phyloP scores from a whole-genome alignment of 2,888 invertebrate species.

The Xestia c-nigrum region DNA sequence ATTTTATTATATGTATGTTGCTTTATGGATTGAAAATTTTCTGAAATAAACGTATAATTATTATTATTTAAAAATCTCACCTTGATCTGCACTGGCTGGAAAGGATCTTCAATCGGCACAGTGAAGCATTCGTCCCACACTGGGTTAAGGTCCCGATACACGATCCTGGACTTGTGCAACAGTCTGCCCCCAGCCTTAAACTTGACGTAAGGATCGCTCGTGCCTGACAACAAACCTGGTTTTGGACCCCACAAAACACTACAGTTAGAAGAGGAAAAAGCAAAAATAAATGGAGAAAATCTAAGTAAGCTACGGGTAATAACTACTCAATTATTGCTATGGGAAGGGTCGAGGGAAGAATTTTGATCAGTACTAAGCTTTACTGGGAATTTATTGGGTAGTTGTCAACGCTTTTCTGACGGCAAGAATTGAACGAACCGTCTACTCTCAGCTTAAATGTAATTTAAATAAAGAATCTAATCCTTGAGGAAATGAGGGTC shows the following conservation, averaged over 20 bases:
- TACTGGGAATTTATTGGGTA: constrained; percentile 32
- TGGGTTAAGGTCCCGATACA: constrained; percentile 98
- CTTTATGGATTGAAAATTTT: too few species aligned
- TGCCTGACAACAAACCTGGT: constrained; percentile 93
- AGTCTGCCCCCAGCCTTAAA: constrained; percentile 97
- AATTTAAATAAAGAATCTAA: constrained; percentile 25
- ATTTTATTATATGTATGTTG: too few species aligned
- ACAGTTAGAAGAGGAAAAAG: constrained; percentile 85
- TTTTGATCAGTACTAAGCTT: constrained; percentile 12
- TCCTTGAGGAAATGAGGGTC: constrained; percentile 20
- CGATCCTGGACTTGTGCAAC: constrained; percentile 98
- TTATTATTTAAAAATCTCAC: constrained; percentile 88
- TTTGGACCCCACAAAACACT: constrained; percentile 85
- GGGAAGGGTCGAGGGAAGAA: constrained; percentile 14
- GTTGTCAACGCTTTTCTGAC: constrained; percentile 14
- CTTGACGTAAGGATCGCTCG: constrained; percentile 99
- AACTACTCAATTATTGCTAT: constrained; percentile 7
- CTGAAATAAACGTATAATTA: too few species aligned
- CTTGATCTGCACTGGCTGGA: constrained; percentile 96
- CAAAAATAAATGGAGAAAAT: constrained; percentile 75
- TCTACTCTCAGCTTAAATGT: constrained; percentile 29
- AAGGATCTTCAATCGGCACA: constrained; percentile 97
- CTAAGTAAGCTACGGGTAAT: constrained; percentile 66
- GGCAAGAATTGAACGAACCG: not conserved
- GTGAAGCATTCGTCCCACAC: constrained; percentile 99